Conservation (phyloP, 2,113 vertebrate genomes). For the Phrynosoma blainvillii region DNA sequence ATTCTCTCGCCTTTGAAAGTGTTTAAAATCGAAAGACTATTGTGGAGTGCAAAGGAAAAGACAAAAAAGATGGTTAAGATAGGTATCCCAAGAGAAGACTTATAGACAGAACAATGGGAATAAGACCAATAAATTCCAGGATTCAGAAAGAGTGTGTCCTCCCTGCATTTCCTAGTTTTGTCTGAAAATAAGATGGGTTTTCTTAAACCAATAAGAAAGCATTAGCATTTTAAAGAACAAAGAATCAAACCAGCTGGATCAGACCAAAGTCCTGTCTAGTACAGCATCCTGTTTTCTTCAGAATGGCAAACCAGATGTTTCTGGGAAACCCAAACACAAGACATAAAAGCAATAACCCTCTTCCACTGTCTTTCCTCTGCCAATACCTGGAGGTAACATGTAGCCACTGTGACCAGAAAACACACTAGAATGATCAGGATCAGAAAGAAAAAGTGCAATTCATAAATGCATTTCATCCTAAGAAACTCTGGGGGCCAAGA, state of each 20-base stretch:
- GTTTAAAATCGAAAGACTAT: not conserved
- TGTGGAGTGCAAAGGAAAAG: not conserved
- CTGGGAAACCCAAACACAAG: not conserved
- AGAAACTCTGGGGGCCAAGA: not conserved
- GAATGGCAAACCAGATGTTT: not conserved
- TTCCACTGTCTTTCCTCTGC: not conserved
- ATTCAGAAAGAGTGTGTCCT: not conserved
- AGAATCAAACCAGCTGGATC: not conserved
- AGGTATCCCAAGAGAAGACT: not conserved
- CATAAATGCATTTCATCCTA: not conserved
- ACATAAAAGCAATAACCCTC: not conserved
- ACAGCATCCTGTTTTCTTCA: not conserved
- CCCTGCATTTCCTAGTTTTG: not conserved
- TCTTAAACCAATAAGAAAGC: not conserved
- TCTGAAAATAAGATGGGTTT: too few relatives aligned
- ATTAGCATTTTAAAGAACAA: not conserved
- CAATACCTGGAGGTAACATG: not conserved
- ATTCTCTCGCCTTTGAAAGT: not conserved
- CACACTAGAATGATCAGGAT: not conserved
- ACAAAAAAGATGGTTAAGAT: not conserved
- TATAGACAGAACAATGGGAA: not conserved
- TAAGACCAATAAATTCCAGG: not conserved
- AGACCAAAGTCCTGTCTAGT: not conserved
- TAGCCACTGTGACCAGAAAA: not conserved
- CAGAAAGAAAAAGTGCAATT: not conserved